Conservation (phyloP, 2,888 invertebrate species). For the Drosophila anceps region DNA sequence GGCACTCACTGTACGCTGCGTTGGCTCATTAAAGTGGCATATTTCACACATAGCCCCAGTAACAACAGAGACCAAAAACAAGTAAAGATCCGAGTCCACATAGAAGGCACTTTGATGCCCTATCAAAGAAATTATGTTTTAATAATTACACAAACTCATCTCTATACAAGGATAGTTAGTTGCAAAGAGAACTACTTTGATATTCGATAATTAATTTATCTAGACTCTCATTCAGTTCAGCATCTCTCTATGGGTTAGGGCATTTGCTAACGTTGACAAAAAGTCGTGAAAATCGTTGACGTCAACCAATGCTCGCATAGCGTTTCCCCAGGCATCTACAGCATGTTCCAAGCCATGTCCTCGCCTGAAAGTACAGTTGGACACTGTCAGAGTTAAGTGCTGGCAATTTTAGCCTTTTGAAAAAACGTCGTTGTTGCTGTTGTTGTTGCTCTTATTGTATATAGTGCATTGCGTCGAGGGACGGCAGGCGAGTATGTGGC, state of each 20-base stretch:
- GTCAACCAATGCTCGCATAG: slow-evolving; percentile 15
- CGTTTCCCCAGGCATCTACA: slow-evolving; percentile 28
- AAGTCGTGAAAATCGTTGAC: slow-evolving; percentile 10
- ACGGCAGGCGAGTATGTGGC: slow-evolving; percentile 69
- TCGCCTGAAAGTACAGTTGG: slow-evolving; percentile 57
- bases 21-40: slow-evolving; percentile 79
- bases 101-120: slow-evolving; percentile 28
- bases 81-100: slow-evolving; percentile 19
- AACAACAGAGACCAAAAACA: slow-evolving; percentile 45
- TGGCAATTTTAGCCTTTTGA: slow-evolving; percentile 70
- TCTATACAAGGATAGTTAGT: background rate
- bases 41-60: slow-evolving; percentile 74
- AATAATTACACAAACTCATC: background rate
- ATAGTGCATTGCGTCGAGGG: slow-evolving; percentile 69
- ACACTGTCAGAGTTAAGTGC: slow-evolving; percentile 70
- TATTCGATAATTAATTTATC: background rate
- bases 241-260: slow-evolving; percentile 9
- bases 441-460: slow-evolving; percentile 24
- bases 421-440: slow-evolving; percentile 40
- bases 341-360: slow-evolving; percentile 24
- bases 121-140: slow-evolving; percentile 7
- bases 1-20: slow-evolving; percentile 71
- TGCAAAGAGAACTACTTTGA: background rate
- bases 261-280: background rate
- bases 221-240: background rate